Percentiles rank a stretch among this genome's conserved stretches.
These are phyloP conservation scores for Austrolebias charrua DNA, from an alignment of 2,797 vertebrate genomes.

Conservation along the genomic window DNA sequence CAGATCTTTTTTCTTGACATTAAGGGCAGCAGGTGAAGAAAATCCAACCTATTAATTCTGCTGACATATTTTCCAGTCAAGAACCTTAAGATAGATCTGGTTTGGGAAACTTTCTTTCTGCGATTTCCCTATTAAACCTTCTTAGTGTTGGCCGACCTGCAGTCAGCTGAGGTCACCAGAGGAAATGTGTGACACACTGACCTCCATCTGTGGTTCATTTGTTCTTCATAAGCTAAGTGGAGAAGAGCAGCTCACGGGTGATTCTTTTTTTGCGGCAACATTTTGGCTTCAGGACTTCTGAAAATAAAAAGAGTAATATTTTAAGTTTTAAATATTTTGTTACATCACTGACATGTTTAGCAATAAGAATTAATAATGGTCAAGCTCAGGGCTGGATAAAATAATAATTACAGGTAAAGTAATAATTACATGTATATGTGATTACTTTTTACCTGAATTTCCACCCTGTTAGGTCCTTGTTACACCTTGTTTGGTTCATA, in stretches of 20 bases:
- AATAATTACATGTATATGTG: too few species aligned
- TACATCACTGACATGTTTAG: too few species aligned
- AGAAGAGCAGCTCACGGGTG: conserved; percentile 19
- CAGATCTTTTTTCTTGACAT: neutral
- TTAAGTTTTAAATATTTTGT: too few species aligned
- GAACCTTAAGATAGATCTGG: neutral
- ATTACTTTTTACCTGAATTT: too few species aligned
- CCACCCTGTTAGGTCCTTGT: too few species aligned
- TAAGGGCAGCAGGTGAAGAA: neutral
- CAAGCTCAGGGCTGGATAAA: too few species aligned
- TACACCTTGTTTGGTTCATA: too few species aligned
- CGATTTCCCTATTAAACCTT: neutral
- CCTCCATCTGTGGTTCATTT: conserved; percentile 49
- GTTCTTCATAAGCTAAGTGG: conserved; percentile 36
- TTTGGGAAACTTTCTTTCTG: neutral
- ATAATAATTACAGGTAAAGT: too few species aligned
- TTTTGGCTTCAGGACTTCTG: too few species aligned
- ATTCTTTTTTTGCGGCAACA: too few species aligned
- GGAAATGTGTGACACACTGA: conserved; percentile 48
- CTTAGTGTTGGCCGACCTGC: neutral
- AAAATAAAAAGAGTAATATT: too few species aligned
- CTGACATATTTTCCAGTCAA: neutral
- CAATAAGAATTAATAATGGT: too few species aligned
- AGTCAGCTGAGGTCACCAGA: conserved; percentile 4
- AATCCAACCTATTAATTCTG: neutral